Base-by-base conservation (phyloP, 2,113 vertebrate species). In the Chroicocephalus ridibundus region DNA sequence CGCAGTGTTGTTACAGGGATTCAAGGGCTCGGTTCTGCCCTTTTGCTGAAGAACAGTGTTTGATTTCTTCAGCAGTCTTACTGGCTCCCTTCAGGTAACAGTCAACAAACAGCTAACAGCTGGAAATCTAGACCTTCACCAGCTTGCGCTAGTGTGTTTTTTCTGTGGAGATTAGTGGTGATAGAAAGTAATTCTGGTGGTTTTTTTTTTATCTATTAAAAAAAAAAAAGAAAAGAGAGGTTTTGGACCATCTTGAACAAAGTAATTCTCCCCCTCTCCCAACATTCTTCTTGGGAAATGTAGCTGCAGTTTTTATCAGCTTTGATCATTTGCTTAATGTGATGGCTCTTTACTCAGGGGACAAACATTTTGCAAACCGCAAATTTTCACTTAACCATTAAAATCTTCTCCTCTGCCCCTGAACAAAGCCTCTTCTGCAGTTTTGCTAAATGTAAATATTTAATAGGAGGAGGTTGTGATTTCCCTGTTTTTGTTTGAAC, bases 401-500 rank as follows among this genome's bases (percentile, higher is more conserved):
- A 79, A 84, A 72, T 36, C 19, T 77, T 82, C 36, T 29, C 7
- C 6, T 61, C 44, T 79, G 17, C 34, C 36, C 32, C 40, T 64
- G 90, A 93, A 54, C 34, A 86, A 77, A 88, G 15, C 22, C 2
- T 68, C 52, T 88, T 87, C 82, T 76, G 3, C 17, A 4, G 77
- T 87, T 90, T 79, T 91, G 6, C 60, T 85, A 58, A 66, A 66
- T 55, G 58, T 88, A 93, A 92, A 81, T 90, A 93, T 88, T 92
- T 92, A 90, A 52, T 18, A 34, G 66, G 85, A 61, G 29, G 18
- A 29, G 17, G 16, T 90, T 32, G 25, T 65, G 26, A 58, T 91
- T 94, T 96, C 57, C 24, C 11, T 42, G 29, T 5, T 90, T 91
- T 85, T 72, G 31, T 86, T 87, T 71, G 24, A 64, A 55, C 5